Evolutionary conservation across 1,140 invertebrate genomes (phyloP).

Genomic region (Pomacea maculata): DNA sequence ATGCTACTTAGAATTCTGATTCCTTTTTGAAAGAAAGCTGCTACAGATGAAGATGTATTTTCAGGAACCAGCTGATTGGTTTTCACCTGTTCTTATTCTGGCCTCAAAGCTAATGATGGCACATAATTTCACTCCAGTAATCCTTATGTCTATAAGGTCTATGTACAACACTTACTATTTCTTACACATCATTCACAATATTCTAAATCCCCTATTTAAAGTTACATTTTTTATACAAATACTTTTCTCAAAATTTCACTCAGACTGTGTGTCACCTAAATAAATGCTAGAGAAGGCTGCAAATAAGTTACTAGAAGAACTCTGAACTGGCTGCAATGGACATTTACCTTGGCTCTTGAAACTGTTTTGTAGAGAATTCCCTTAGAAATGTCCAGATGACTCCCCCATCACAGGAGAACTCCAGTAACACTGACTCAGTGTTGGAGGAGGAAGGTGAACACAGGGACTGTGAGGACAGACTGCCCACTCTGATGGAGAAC

Average conservation of each 20-base stretch:
- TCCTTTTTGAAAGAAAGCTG: too few species aligned
- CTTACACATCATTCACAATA: too few species aligned
- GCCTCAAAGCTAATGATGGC: too few species aligned
- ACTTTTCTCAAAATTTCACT: not conserved
- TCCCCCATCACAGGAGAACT: constrained; percentile 66
- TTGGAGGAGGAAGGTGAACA: constrained; percentile 59
- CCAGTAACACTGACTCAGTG: constrained; percentile 59
- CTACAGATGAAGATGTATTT: too few species aligned
- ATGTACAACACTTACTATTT: too few species aligned
- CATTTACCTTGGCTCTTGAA: constrained; percentile 60
- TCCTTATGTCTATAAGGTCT: too few species aligned
- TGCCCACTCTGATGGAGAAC: constrained; percentile 62
- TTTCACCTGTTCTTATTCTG: too few species aligned
- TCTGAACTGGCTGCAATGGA: constrained; percentile 1
- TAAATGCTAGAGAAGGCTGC: too few species aligned
- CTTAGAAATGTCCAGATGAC: constrained; percentile 64
- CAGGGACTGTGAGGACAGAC: constrained; percentile 55
- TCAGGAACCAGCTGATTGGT: too few species aligned
- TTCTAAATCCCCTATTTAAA: not conserved
- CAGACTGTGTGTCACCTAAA: too few species aligned
- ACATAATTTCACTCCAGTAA: too few species aligned
- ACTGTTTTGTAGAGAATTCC: constrained; percentile 48
- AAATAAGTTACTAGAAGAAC: not conserved
- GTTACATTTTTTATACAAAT: not conserved
- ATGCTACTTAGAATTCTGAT: too few species aligned